Percentiles rank a stretch among this genome's conserved stretches.
Conservation (phyloP, 2,113 vertebrate species). For the Python bivittatus region DNA sequence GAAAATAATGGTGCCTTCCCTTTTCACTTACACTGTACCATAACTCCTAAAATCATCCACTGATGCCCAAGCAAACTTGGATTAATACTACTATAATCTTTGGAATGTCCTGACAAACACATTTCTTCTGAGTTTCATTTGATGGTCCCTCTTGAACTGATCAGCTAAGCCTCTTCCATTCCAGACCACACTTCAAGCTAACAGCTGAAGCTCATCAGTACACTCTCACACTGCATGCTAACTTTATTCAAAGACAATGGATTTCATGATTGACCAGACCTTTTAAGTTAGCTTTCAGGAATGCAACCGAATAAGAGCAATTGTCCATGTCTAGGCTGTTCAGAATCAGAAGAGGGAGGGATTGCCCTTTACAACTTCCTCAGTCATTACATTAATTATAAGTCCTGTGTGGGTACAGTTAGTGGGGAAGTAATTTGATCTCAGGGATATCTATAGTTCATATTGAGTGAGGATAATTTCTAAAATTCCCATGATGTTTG, state of each 20-base stretch:
- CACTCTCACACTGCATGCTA: background rate
- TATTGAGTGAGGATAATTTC: background rate
- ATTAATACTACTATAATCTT: background rate
- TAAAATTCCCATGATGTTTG: background rate
- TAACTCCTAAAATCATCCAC: background rate
- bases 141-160: background rate
- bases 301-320: background rate
- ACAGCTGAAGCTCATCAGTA: background rate
- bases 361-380: background rate
- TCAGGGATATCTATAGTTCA: background rate
- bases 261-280: background rate
- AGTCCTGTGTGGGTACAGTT: background rate
- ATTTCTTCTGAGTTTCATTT: background rate
- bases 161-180: background rate
- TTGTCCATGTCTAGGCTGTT: background rate
- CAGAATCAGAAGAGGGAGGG: background rate
- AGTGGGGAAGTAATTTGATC: background rate
- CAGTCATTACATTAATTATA: background rate
- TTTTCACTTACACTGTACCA: background rate
- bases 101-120: background rate
- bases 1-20: background rate
- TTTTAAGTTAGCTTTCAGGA: background rate
- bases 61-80: background rate
- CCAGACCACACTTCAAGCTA: background rate
- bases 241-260: background rate